These are phyloP conservation scores for Varanus salvator DNA, from an alignment of 2,113 vertebrate genomes.

Conservation along the genomic window DNA sequence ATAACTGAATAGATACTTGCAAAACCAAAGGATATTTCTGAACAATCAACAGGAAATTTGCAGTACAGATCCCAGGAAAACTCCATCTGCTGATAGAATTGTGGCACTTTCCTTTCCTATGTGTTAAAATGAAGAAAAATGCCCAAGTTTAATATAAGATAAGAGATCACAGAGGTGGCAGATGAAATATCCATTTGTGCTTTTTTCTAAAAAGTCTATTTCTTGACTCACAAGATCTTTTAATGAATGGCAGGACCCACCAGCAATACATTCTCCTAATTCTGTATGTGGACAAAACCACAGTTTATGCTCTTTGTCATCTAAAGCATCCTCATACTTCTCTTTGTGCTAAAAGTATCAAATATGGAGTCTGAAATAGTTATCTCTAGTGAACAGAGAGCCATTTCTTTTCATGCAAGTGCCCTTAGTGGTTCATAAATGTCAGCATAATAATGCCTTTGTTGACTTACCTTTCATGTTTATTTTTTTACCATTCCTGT, in stretches of 20 bases:
- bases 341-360: conserved; percentile 40
- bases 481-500: conserved; percentile 39
- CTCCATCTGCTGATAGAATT: background rate
- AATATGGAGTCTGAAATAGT: conserved; percentile 45
- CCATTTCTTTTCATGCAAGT: conserved; percentile 44
- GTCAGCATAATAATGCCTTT: conserved; percentile 51
- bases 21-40: background rate
- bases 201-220: conserved; percentile 25
- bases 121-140: background rate
- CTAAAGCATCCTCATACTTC: conserved; percentile 38
- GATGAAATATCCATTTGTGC: background rate
- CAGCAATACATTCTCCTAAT: background rate
- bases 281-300: conserved; percentile 8
- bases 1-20: background rate
- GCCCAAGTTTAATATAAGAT: background rate
- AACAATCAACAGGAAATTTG: background rate
- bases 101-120: conserved; percentile 2
- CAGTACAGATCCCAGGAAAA: background rate
- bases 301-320: conserved; percentile 27
- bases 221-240: conserved; percentile 26
- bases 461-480: conserved; percentile 47
- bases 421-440: conserved; percentile 57
- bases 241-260: conserved; percentile 25
- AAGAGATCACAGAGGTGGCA: conserved; percentile 28
- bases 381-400: conserved; percentile 55